Percentiles rank a stretch among this genome's conserved stretches.
Evolutionary conservation across 2,888 invertebrate genomes (phyloP).

Genomic region (Catotricha subobsoleta): DNA sequence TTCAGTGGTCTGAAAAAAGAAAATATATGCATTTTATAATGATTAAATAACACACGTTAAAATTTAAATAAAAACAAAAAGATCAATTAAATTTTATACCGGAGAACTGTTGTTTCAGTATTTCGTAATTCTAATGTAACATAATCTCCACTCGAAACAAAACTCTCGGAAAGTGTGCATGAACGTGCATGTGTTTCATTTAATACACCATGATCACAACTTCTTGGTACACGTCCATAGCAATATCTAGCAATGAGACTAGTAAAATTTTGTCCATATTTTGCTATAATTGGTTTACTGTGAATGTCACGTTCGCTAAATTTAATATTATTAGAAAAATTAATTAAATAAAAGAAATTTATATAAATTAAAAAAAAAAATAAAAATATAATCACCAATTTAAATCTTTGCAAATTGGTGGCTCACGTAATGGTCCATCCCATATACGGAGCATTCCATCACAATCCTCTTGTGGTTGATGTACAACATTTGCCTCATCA

Average conservation of each 20-base stretch:
- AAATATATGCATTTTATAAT: too few relatives aligned
- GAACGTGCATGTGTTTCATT: conserved; percentile 41
- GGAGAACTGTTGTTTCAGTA: conserved; percentile 67
- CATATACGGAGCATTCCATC: conserved; percentile 69
- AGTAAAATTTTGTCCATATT: conserved; percentile 46
- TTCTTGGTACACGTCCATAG: conserved; percentile 60
- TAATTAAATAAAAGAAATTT: background rate
- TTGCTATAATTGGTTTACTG: conserved; percentile 23
- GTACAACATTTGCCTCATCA: conserved; percentile 19
- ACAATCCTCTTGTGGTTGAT: conserved; percentile 52
- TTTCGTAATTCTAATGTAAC: conserved; percentile 62
- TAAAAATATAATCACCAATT: conserved; percentile 36
- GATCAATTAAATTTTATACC: conserved; percentile 41
- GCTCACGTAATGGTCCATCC: conserved; percentile 65
- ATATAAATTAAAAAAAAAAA: background rate
- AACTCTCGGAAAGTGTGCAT: conserved; percentile 65
- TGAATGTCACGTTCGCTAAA: conserved; percentile 27
- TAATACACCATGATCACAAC: conserved; percentile 65
- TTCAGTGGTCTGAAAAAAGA: conserved; percentile 59
- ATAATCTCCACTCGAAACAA: conserved; percentile 62
- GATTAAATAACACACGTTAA: background rate
- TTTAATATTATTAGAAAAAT: background rate
- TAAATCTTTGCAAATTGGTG: conserved; percentile 60
- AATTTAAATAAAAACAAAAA: background rate
- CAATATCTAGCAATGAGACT: conserved; percentile 67